Base-by-base conservation (phyloP, 2,888 invertebrate genomes). In the Eurytoma californica region DNA sequence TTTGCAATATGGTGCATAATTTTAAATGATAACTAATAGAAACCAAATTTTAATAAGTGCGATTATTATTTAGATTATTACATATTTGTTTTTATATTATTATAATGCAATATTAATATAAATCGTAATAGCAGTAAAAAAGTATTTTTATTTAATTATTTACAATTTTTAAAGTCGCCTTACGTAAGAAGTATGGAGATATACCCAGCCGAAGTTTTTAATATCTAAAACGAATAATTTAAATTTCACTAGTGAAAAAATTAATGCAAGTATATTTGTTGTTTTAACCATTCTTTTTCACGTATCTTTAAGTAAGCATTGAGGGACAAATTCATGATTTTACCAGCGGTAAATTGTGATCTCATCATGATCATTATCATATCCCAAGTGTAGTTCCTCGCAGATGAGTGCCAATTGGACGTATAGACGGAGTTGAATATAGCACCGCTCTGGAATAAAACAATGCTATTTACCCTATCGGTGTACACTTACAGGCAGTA, bases 291-390 rank as follows among this genome's bases (percentile, higher is more conserved):
- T 39, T 13, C n/a, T 53, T 14, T 20, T 18, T 66, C 20, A 3
- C 69, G 0, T 67, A 84, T 82, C 30, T 81, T 82, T 61, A 83
- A 80, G 53, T 83, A 84, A 3, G 84, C 74, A 16, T 82, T 79
- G 3, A 77, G 81, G 18, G 84, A 83, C 79, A 84, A 77, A 58
- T 80, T 77, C 70, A 84, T 82, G 70, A 84, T 83, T 73, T 84
- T 84, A n/a, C 84, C 84, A 7, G 82, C 84, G 7, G 83, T 82
- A 16, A 83, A 75, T 76, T 77, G 79, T 28, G 83, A 82, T 58
- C 84, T 72, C 79, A 84, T 80, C 84, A 84, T 84, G 5, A 84
- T 80, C 49, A 82, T 79, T 39, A 83, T 74, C 0, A 85, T 58
- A 57, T 84, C 81, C 69, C 73, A 80, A 9, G 82, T 77, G 47